These are phyloP conservation scores for Hylomyscus alleni DNA, from an alignment of 2,797 vertebrate genomes.

Conservation along the genomic window DNA sequence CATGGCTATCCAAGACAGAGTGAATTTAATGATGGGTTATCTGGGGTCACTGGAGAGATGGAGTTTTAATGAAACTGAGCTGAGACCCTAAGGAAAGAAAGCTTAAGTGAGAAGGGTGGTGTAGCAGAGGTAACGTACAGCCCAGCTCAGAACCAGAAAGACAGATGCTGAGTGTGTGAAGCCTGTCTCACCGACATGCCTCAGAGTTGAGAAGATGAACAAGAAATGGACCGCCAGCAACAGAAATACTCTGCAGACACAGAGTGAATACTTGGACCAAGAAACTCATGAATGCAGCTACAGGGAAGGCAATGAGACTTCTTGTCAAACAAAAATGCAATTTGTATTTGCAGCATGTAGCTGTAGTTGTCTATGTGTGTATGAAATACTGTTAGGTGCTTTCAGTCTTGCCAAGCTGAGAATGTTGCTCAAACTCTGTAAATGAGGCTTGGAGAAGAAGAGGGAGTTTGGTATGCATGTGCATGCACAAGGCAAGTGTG, in stretches of 20 bases:
- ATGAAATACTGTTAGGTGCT: neutral
- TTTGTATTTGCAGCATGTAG: constrained; percentile 56
- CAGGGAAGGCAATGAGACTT: neutral
- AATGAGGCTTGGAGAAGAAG: constrained; percentile 33
- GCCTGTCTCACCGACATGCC: neutral
- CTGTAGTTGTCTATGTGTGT: constrained; percentile 16
- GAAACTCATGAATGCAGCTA: neutral
- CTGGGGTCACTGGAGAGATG: constrained; percentile 54
- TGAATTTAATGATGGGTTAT: neutral
- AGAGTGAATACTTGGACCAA: neutral
- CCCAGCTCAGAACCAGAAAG: constrained; percentile 34
- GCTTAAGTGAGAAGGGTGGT: neutral
- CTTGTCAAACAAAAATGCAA: neutral
- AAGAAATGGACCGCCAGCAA: neutral
- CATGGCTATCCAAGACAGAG: neutral
- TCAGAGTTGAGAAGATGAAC: constrained; percentile 14
- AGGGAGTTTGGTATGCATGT: neutral
- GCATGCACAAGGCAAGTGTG: neutral
- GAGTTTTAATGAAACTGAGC: neutral
- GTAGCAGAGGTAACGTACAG: neutral
- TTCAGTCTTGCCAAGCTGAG: constrained; percentile 49
- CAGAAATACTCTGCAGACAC: constrained; percentile 5
- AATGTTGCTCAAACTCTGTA: constrained; percentile 14
- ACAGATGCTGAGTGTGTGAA: neutral
- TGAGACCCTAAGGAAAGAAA: constrained; percentile 24